Evolutionary conservation across 1,140 invertebrate species (phyloP).

Genomic region (Drosophila orena): DNA sequence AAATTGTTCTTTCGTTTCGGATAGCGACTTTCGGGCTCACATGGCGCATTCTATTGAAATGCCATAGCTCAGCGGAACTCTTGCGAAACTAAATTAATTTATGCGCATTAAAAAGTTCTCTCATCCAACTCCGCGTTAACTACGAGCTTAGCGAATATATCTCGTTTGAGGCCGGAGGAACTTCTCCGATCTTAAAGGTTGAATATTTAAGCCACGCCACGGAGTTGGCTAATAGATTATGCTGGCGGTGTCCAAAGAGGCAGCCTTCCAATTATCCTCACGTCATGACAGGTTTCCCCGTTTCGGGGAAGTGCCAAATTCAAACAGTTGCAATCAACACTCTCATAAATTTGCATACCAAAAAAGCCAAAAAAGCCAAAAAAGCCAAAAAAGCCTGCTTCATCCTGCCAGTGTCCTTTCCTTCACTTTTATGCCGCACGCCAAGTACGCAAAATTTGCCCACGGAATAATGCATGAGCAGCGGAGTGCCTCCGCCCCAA

Average conservation of each 20-base stretch:
- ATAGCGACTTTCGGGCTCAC: slow-evolving; percentile 44
- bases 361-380: too few species aligned
- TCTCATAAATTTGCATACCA: slow-evolving; percentile 78
- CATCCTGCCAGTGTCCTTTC: slow-evolving; percentile 48
- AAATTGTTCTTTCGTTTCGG: slow-evolving; percentile 35
- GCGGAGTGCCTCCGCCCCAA: slow-evolving; percentile 17
- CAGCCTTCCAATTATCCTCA: slow-evolving; percentile 32
- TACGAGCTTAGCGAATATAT: slow-evolving; percentile 25
- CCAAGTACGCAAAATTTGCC: slow-evolving; percentile 64
- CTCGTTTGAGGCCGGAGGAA: slow-evolving; percentile 9
- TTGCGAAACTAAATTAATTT: slow-evolving; percentile 73
- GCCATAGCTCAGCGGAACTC: slow-evolving; percentile 63
- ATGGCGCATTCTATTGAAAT: slow-evolving; percentile 69
- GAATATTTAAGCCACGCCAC: slow-evolving; percentile 61
- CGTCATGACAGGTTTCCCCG: slow-evolving; percentile 17
- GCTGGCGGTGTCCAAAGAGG: slow-evolving; percentile 38
- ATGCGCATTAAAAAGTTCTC: slow-evolving; percentile 54
- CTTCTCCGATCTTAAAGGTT: slow-evolving; percentile 43
- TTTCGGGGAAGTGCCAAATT: slow-evolving; percentile 10
- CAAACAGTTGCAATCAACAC: slow-evolving; percentile 79
- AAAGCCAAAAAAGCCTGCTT: slow-evolving; percentile 56
- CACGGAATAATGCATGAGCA: slow-evolving; percentile 75
- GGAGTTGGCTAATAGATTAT: slow-evolving; percentile 64
- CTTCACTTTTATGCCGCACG: slow-evolving; percentile 63
- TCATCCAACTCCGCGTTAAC: neutral